Evolutionary conservation across 2,888 invertebrate genomes (phyloP), one percentile per base, ranked within the genome.

Genomic region (Adineta ricciae): DNA sequence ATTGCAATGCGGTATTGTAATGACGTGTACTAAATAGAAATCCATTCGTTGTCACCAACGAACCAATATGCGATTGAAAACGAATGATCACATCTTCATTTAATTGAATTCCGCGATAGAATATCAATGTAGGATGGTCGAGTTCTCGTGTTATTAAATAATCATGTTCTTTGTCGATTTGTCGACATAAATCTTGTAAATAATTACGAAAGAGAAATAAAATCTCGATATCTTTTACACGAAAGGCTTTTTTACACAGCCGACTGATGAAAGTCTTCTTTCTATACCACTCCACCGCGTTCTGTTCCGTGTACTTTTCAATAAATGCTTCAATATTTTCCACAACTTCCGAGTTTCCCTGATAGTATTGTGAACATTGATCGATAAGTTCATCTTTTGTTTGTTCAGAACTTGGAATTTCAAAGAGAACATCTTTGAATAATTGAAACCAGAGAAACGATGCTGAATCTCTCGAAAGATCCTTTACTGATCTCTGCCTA

Each of bases 401-500:
- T n/a, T 38, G 11, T 78, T 78, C 78, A 3, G 41, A 41, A 24
- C 5, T n/a, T 41, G 78, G 78, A 19, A 78, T 41, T 36, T n/a
- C 41, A n/a, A 78, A 36, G 24, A 78, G 41, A 41, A 78, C 24
- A 78, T 78, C 78, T 78, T 78, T 78, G 41, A 73, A 78, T 78
- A 78, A 41, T 41, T 78, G 78, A 78, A 78, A 78, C 78, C 78
- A 78, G n/a, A 78, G 41, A 41, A 78, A 78, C n/a, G 41, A 78
- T 41, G 41, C 78, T 19, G 78, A 41, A 24, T 78, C 78, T 41
- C 41, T 78, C 11, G 78, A 41, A n/a, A 78, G 16, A 78, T 78
- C 78, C 41, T 32, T 78, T 9, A 36, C 41, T 41, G 78, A n/a
- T 78, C 24, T 78, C 41, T 78, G 78, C 41, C 41, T 41, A 24